Evolutionary conservation across 2,888 invertebrate species (phyloP).

Genomic region (Hypercompe scribonia): DNA sequence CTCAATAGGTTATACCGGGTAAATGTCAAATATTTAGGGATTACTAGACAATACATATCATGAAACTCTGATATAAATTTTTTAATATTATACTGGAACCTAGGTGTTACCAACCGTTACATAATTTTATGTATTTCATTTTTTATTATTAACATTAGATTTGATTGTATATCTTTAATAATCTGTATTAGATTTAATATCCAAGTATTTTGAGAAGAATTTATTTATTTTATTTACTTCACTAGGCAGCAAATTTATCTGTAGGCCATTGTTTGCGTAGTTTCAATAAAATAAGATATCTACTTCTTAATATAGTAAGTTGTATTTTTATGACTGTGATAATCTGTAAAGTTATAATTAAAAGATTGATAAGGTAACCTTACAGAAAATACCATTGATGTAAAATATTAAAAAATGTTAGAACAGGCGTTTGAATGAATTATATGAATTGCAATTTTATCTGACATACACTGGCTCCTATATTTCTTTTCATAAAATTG

Average conservation of each 20-base stretch:
- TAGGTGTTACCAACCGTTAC: background rate
- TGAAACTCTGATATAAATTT: background rate
- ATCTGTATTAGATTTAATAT: background rate
- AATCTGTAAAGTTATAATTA: background rate
- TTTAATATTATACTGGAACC: background rate
- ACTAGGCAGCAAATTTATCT: conserved; percentile 14
- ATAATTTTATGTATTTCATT: background rate
- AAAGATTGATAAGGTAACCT: background rate
- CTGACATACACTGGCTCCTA: too few species aligned
- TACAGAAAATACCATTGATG: background rate
- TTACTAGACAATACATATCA: background rate
- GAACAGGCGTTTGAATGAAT: too few species aligned
- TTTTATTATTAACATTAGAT: background rate
- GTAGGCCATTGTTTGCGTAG: conserved; percentile 34
- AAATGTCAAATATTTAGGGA: background rate
- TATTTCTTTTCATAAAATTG: background rate
- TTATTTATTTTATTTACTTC: background rate
- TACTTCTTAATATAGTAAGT: conserved; percentile 35
- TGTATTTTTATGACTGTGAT: background rate
- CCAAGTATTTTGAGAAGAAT: conserved; percentile 1
- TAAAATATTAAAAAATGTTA: background rate
- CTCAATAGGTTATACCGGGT: background rate
- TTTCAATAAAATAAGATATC: conserved; percentile 46
- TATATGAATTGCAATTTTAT: too few species aligned
- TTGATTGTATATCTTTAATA: background rate